A percentile compares a stretch with the other conserved stretches of the same genome.
phyloP scores from a whole-genome alignment of 2,797 vertebrate species.

The Tauraco hartlaubi region DNA sequence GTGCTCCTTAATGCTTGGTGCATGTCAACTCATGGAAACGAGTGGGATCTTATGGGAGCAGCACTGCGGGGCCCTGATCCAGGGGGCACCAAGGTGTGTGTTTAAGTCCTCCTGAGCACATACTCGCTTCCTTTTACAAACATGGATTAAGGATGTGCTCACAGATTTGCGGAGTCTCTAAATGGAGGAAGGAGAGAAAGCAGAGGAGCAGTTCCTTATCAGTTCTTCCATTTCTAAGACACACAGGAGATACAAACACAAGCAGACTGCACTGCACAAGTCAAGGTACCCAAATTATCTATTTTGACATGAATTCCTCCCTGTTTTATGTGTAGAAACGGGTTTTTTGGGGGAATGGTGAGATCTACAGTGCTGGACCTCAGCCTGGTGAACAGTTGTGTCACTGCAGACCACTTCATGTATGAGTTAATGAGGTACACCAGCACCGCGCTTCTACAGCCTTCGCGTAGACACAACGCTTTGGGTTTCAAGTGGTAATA shows the following conservation, averaged over 20 bases:
- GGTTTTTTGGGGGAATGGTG: not conserved
- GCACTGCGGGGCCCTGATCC: fast-evolving
- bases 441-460: fast-evolving
- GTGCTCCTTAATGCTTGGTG: not conserved
- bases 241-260: not conserved
- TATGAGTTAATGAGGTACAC: not conserved
- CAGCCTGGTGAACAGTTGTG: not conserved
- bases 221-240: not conserved
- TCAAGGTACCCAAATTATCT: not conserved
- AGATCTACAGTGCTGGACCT: not conserved
- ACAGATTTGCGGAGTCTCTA: not conserved
- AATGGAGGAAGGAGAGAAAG: not conserved
- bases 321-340: not conserved
- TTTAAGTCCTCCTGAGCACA: not conserved
- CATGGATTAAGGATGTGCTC: not conserved
- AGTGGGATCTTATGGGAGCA: fast-evolving
- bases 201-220: not conserved
- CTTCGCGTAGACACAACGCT: fast-evolving
- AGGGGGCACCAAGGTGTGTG: fast-evolving
- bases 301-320: not conserved
- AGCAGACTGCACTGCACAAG: not conserved
- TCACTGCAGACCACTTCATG: not conserved
- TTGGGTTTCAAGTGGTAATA: not conserved
- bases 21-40: not conserved
- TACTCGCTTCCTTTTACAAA: not conserved